A percentile compares a stretch with the other conserved stretches of the same genome.
Evolutionary conservation across 2,113 vertebrate species (phyloP).

Genomic region (Tapirus terrestris): DNA sequence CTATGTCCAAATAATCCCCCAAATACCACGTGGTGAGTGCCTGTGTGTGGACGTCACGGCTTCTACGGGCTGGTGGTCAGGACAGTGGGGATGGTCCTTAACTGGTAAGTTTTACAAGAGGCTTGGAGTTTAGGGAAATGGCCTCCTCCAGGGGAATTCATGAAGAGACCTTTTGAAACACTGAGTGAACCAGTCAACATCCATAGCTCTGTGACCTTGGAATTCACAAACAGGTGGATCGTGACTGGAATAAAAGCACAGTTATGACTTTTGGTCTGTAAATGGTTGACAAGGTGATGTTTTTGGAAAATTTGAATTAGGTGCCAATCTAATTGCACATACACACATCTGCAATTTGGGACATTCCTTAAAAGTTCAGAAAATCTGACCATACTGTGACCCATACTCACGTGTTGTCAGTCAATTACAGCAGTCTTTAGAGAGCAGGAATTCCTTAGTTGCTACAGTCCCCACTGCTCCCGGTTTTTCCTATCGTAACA

Average conservation of each 20-base stretch:
- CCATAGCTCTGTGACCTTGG: neutral
- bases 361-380: neutral
- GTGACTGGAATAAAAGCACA: neutral
- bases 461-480: neutral
- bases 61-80: neutral
- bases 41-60: neutral
- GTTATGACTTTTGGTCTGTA: neutral
- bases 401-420: no score
- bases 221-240: neutral
- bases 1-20: neutral
- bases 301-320: neutral
- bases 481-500: neutral
- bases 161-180: neutral
- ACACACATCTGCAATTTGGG: neutral
- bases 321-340: neutral
- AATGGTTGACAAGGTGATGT: neutral
- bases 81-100: neutral
- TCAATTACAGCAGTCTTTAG: neutral
- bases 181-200: neutral
- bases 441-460: neutral
- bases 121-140: neutral
- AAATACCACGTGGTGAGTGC: neutral
- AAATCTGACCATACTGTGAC: neutral
- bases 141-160: neutral
- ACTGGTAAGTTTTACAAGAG: neutral